Conservation (phyloP, 1,140 invertebrate species). For the Potamilus streckersoni region DNA sequence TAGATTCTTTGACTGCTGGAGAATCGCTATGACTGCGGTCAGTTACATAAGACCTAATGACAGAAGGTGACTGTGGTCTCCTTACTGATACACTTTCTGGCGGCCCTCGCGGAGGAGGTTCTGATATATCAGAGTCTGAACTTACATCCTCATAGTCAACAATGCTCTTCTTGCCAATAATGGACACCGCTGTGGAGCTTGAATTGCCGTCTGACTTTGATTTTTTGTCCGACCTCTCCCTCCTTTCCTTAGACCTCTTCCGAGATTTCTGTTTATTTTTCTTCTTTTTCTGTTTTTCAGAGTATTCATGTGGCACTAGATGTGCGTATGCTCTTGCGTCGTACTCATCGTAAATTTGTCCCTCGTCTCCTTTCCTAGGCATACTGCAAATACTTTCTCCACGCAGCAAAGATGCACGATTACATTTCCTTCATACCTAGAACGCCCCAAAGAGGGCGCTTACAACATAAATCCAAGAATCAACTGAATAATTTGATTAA, state of each 20-base stretch:
- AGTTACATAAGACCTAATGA: constrained; percentile 49
- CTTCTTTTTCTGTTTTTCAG: constrained; percentile 43
- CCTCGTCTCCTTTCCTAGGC: constrained; percentile 40
- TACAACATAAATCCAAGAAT: not conserved
- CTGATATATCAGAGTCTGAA: constrained; percentile 51
- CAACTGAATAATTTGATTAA: not conserved
- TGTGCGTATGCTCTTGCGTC: constrained; percentile 59
- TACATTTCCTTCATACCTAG: too few relatives aligned
- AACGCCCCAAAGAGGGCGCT: not conserved
- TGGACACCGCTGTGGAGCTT: constrained; percentile 5
- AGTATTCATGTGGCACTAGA: constrained; percentile 40
- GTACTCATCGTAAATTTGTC: constrained; percentile 46
- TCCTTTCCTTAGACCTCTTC: constrained; percentile 38
- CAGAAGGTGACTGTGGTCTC: constrained; percentile 49
- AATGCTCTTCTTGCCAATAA: constrained; percentile 30
- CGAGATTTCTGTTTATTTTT: constrained; percentile 44
- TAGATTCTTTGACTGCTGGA: constrained; percentile 36
- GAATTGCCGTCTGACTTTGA: constrained; percentile 15
- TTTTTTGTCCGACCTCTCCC: constrained; percentile 18
- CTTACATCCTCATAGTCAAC: constrained; percentile 65
- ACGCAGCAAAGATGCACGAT: too few relatives aligned
- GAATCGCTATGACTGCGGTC: constrained; percentile 54
- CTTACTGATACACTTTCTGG: constrained; percentile 29
- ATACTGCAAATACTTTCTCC: constrained; percentile 14
- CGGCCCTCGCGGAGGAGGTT: constrained; percentile 24